phyloP scores from a whole-genome alignment of 2,888 invertebrate genomes.

The Odontocolon sp. region DNA sequence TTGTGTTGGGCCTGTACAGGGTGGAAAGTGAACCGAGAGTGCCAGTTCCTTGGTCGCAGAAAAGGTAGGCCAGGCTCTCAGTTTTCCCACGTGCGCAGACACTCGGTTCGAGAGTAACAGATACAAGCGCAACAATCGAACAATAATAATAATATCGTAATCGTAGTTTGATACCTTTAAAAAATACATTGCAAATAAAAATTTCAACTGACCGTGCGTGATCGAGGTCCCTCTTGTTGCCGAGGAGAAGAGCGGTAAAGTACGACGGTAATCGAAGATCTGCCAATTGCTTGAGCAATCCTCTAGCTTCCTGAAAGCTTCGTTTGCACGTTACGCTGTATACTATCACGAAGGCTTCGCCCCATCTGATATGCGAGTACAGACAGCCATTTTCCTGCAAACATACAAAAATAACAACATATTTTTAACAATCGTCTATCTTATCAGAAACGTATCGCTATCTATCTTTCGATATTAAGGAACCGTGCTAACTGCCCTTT shows the following conservation, averaged over 20 bases:
- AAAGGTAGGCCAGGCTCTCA: constrained; percentile 61
- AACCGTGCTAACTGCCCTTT: too few species aligned
- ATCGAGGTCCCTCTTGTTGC: constrained; percentile 91
- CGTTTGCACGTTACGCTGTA: constrained; percentile 90
- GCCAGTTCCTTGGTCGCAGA: constrained; percentile 37
- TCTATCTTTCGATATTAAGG: too few species aligned
- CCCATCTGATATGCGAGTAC: constrained; percentile 90
- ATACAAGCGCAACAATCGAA: too few species aligned
- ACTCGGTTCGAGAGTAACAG: constrained; percentile 12
- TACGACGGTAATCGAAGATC: constrained; percentile 89
- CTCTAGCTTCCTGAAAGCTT: constrained; percentile 89
- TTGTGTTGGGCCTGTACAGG: constrained; percentile 56
- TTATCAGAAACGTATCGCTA: too few species aligned
- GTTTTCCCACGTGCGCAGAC: constrained; percentile 50
- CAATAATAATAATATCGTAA: too few species aligned
- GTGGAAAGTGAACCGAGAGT: constrained; percentile 71
- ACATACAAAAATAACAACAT: not conserved
- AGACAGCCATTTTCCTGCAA: constrained; percentile 87
- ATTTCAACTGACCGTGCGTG: constrained; percentile 85
- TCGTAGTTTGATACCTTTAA: too few species aligned
- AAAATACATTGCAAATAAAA: too few species aligned
- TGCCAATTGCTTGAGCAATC: constrained; percentile 87
- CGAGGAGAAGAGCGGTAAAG: constrained; percentile 89
- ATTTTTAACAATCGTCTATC: not conserved
- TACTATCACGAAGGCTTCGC: constrained; percentile 91